phyloP scores from a whole-genome alignment of 2,113 vertebrate species.

The Lagopus leucura region DNA sequence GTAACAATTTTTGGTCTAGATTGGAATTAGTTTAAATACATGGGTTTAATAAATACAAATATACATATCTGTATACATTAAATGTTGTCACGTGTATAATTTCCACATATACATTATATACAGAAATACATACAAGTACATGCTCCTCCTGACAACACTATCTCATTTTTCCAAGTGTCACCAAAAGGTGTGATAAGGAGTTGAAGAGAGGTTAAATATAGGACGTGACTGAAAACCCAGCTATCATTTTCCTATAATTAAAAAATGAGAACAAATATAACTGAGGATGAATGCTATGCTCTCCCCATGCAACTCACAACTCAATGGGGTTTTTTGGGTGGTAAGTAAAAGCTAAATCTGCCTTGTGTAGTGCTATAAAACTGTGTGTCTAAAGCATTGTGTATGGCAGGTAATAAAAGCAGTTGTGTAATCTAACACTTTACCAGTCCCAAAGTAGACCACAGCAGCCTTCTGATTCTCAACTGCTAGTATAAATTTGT shows the following conservation, averaged over 20 bases:
- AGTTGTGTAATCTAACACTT: conserved; percentile 33
- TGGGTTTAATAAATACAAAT: conserved; percentile 78
- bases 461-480: conserved; percentile 43
- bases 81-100: conserved; percentile 74
- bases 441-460: conserved; percentile 40
- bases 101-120: conserved; percentile 78
- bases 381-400: not conserved
- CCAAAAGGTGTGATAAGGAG: conserved; percentile 36
- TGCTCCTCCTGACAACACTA: conserved; percentile 74
- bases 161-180: conserved; percentile 57
- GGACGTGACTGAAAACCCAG: conserved; percentile 24
- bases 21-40: conserved; percentile 69
- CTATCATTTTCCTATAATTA: not conserved
- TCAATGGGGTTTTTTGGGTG: conserved; percentile 8
- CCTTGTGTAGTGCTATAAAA: conserved; percentile 12
- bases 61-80: conserved; percentile 77
- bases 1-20: conserved; percentile 66
- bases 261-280: not conserved
- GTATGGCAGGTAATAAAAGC: conserved; percentile 38
- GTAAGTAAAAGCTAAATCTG: conserved; percentile 15
- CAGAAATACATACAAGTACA: conserved; percentile 73
- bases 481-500: not conserved
- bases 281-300: conserved; percentile 10
- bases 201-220: not conserved
- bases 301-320: conserved; percentile 8